Conservation (phyloP, 1,140 invertebrate species). For the Uloborus diversus region DNA sequence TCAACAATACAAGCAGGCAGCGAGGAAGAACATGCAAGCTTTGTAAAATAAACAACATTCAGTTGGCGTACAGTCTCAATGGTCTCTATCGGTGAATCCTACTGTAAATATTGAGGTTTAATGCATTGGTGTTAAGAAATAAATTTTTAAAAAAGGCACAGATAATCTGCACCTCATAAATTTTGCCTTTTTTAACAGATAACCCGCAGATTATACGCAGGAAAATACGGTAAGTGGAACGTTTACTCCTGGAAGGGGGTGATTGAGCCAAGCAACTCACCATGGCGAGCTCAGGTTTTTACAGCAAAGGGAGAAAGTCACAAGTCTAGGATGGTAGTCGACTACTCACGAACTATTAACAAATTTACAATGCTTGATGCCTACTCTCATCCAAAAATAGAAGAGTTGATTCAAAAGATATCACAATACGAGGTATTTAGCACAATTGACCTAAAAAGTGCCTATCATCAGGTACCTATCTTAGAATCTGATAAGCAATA, state of each 20-base stretch:
- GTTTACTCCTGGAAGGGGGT: conserved; percentile 4
- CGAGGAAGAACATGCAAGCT: too few species aligned
- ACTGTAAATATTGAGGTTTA: too few species aligned
- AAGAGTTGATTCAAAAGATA: conserved; percentile 9
- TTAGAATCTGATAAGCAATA: conserved; percentile 48
- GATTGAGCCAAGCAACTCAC: conserved; percentile 36
- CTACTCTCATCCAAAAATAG: conserved; percentile 38
- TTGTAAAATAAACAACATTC: too few species aligned
- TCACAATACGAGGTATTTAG: conserved; percentile 57
- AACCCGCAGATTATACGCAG: too few species aligned
- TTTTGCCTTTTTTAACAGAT: too few species aligned
- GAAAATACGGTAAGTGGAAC: too few species aligned
- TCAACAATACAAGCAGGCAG: too few species aligned
- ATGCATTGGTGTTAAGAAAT: too few species aligned
- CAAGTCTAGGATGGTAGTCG: conserved; percentile 32
- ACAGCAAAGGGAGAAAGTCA: neutral
- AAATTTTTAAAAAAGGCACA: too few species aligned
- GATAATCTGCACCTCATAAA: too few species aligned
- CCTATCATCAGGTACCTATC: conserved; percentile 62
- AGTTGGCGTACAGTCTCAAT: too few species aligned
- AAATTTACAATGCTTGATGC: conserved; percentile 41
- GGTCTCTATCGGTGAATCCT: too few species aligned
- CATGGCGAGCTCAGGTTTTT: conserved; percentile 41
- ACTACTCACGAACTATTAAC: conserved; percentile 50
- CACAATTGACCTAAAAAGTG: conserved; percentile 61